Evolutionary conservation across 2,113 vertebrate species (phyloP).

Genomic region (Capricornis sumatraensis): DNA sequence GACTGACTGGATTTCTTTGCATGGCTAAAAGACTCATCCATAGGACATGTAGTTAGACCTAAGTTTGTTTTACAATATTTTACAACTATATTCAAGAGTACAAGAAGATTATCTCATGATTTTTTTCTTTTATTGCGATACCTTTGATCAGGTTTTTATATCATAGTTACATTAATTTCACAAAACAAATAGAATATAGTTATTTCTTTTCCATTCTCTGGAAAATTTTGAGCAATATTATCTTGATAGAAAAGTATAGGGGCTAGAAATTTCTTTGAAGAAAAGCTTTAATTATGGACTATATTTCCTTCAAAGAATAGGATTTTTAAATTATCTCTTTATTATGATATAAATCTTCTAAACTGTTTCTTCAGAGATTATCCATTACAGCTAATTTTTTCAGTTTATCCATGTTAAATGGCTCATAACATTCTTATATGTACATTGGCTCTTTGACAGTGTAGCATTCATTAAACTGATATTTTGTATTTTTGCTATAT

Average conservation of each 20-base stretch:
- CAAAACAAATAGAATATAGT: neutral
- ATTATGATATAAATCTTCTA: neutral
- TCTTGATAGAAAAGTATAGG: neutral
- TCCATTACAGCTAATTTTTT: neutral
- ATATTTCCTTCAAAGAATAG: neutral
- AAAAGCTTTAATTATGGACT: neutral
- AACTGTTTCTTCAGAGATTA: neutral
- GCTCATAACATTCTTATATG: neutral
- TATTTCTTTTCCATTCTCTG: neutral
- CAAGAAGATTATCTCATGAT: neutral
- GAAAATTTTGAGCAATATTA: neutral
- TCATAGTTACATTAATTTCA: neutral
- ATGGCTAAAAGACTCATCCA: neutral
- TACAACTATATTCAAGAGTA: neutral
- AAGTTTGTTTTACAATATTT: neutral
- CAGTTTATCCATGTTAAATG: neutral
- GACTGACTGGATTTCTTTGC: neutral
- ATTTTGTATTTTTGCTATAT: neutral
- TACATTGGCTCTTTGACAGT: neutral
- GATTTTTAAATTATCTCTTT: neutral
- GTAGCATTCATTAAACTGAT: neutral
- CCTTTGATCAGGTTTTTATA: neutral
- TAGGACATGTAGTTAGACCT: neutral
- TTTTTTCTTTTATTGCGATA: neutral
- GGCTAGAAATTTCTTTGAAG: neutral